Conservation (phyloP, 2,888 invertebrate species). For the Brachylomia viminalis region DNA sequence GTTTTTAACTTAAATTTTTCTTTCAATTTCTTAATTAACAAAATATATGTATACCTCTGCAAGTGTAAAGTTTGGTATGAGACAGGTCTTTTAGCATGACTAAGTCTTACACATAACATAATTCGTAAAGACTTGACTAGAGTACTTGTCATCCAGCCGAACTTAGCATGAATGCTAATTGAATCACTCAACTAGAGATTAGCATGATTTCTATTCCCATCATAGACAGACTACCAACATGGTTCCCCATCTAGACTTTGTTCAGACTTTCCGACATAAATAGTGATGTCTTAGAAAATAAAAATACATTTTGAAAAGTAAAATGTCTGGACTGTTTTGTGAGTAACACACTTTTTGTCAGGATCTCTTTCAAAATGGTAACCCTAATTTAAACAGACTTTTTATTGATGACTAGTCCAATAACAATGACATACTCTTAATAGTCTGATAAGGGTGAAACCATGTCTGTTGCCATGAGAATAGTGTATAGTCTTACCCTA, state of each 20-base stretch:
- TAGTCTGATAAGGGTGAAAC: neutral
- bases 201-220: neutral
- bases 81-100: no score
- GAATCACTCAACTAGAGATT: neutral
- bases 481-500: conserved; percentile 26
- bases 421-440: conserved; percentile 24
- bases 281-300: neutral
- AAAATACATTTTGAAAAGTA: neutral
- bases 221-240: neutral
- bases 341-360: neutral
- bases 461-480: conserved; percentile 25
- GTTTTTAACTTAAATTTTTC: no score
- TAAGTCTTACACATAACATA: neutral
- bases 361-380: neutral
- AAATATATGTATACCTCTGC: no score
- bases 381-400: neutral
- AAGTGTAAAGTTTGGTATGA: no score
- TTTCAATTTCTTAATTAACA: no score
- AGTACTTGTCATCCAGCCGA: conserved; percentile 1
- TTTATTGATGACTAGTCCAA: conserved; percentile 45
- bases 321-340: neutral
- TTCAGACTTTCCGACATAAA: neutral
- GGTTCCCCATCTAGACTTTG: neutral
- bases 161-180: conserved; percentile 16
- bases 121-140: neutral